phyloP scores from a whole-genome alignment of 2,888 invertebrate genomes.

The Eristalis intricaria region DNA sequence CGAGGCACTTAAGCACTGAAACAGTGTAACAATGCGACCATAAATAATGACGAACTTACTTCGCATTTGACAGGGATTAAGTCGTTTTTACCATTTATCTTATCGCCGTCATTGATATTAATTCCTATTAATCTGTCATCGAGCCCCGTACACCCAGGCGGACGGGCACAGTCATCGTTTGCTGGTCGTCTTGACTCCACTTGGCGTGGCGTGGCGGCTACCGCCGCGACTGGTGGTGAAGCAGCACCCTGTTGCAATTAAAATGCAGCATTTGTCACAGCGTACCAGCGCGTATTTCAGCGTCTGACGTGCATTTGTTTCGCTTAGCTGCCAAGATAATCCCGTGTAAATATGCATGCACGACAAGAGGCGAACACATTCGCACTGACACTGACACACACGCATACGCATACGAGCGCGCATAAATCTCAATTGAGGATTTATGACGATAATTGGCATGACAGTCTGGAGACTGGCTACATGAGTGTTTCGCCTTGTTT shows the following conservation, averaged over 20 bases:
- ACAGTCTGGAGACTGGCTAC: slow-evolving; percentile 2
- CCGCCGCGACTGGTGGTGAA: not conserved
- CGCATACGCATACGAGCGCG: too few relatives aligned
- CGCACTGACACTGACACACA: not conserved
- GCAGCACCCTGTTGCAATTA: slow-evolving; percentile 56
- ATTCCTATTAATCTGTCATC: slow-evolving; percentile 69
- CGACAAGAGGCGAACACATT: not conserved
- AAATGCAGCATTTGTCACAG: slow-evolving; percentile 42
- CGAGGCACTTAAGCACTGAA: not conserved
- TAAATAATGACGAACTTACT: slow-evolving; percentile 69
- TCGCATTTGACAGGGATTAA: slow-evolving; percentile 68
- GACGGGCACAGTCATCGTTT: not conserved
- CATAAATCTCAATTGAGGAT: slow-evolving; percentile 33
- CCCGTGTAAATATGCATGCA: slow-evolving; percentile 37
- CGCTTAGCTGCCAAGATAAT: slow-evolving; percentile 26
- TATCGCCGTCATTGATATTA: slow-evolving; percentile 68
- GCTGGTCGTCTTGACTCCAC: not conserved
- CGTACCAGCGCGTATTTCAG: slow-evolving; percentile 17
- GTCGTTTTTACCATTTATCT: slow-evolving; percentile 68
- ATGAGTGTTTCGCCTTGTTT: slow-evolving; percentile 34
- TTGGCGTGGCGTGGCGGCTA: not conserved
- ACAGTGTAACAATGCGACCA: slow-evolving; percentile 48
- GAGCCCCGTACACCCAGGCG: slow-evolving; percentile 12
- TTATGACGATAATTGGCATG: slow-evolving; percentile 49
- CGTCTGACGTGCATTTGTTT: slow-evolving; percentile 22